phyloP scores from a whole-genome alignment of 2,113 vertebrate genomes.

The Hippolais icterina region DNA sequence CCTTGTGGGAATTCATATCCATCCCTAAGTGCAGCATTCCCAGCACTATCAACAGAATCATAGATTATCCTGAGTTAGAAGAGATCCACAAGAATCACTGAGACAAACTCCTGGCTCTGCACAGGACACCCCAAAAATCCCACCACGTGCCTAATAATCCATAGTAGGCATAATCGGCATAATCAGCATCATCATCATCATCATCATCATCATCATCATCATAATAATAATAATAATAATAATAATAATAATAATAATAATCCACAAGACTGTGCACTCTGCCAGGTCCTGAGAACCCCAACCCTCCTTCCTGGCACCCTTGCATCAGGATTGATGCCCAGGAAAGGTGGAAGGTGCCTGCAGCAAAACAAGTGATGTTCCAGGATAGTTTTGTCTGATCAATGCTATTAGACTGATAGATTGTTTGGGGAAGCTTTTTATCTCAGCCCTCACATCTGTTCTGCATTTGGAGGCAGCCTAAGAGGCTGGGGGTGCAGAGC shows the following conservation, averaged over 20 bases:
- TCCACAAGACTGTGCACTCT: neutral
- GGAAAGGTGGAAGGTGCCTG: neutral
- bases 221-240: too few species aligned
- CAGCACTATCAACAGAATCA: neutral
- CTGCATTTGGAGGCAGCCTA: constrained; percentile 8
- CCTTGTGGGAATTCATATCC: neutral
- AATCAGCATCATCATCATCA: too few species aligned
- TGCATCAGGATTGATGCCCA: neutral
- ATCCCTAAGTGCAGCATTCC: neutral
- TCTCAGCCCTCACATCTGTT: constrained; percentile 62
- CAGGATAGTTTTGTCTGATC: neutral
- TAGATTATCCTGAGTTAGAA: neutral
- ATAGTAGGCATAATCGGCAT: neutral
- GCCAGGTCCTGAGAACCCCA: neutral
- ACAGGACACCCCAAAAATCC: neutral
- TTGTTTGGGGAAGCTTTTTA: constrained; percentile 19
- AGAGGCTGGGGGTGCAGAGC: constrained; percentile 63
- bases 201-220: too few species aligned
- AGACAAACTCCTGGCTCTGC: neutral
- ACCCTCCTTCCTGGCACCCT: neutral
- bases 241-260: too few species aligned
- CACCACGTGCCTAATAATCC: neutral
- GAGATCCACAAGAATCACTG: neutral
- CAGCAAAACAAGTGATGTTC: neutral
- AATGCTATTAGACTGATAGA: constrained; percentile 22